Conservation (phyloP, 2,113 vertebrate genomes). For the Nicator chloris region DNA sequence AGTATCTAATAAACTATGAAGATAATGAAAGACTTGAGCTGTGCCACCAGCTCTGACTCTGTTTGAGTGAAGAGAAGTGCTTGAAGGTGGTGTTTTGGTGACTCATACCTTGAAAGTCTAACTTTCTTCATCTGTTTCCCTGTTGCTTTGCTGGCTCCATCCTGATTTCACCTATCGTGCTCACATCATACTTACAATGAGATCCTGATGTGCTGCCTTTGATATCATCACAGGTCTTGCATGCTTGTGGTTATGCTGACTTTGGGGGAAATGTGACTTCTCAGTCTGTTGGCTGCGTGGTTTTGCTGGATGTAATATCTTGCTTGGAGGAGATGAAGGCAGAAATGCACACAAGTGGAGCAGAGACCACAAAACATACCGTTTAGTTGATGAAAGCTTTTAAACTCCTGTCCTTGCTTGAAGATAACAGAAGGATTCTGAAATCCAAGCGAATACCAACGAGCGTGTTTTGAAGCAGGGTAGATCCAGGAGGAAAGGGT, state of each 20-base stretch:
- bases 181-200: slow-evolving; percentile 1
- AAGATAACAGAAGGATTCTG: background rate
- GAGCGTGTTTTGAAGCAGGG: background rate
- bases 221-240: background rate
- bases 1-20: background rate
- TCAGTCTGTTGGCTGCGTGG: background rate
- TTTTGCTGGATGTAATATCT: background rate
- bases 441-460: background rate
- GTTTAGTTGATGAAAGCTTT: background rate
- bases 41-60: background rate
- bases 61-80: background rate
- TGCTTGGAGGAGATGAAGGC: background rate
- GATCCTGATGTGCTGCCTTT: background rate
- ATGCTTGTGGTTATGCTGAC: background rate
- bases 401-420: background rate
- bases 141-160: background rate
- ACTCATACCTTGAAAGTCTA: background rate
- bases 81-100: slow-evolving; percentile 21
- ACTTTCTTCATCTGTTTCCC: slow-evolving; percentile 1
- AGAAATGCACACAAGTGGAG: background rate
- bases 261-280: background rate
- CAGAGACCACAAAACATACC: background rate
- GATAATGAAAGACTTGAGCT: background rate
- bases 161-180: background rate
- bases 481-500: background rate